Evolutionary conservation across 2,888 invertebrate genomes (phyloP), one percentile per base, ranked within the genome.

Genomic region (Plutella xylostella): DNA sequence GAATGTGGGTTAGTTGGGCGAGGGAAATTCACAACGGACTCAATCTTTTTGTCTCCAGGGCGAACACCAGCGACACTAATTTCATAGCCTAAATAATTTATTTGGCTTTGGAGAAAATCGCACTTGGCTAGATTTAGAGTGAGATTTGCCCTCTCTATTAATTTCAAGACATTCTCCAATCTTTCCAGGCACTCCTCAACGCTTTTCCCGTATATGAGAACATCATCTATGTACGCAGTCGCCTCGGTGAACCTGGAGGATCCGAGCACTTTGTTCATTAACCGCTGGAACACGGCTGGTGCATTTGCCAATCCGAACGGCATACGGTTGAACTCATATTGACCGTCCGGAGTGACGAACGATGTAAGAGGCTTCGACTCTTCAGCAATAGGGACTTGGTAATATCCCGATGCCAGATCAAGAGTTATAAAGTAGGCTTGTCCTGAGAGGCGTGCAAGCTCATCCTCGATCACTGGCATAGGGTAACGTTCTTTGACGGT

Each of bases 51-150:
- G 12, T 12, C 5, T 14, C 34, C 22, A 14, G 42, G 33, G 12
- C 17, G 22, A 17, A 42, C 34, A 4, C 42, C 42, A 6, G 25
- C 17, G 5, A 4, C 42, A 9, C 14, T n/a, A 14, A 42, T 34
- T 34, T 42, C 33, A 18, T 33, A 42, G 3, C 42, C 42, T 7
- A 42, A 21, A 42, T 42, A 42, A 4, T 42, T 22, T 6, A 42
- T 34, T 9, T n/a, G 5, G 12, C 33, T 33, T 2, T 21, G 11
- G 6, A 42, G 21, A 22, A 42, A 42, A 5, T 4, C 7, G 14
- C 42, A 42, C 22, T 42, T 42, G 1, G 9, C 7, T 5, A 42
- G 17, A 15, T 34, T 33, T 12, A 42, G 15, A 4, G 33, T 34
- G 4, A 42, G 17, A 3, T 34, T 22, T 11, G 19, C 6, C 2